A percentile compares a stretch with the other conserved stretches of the same genome.
phyloP scores from a whole-genome alignment of 2,113 vertebrate species.

The Xyrauchen texanus region DNA sequence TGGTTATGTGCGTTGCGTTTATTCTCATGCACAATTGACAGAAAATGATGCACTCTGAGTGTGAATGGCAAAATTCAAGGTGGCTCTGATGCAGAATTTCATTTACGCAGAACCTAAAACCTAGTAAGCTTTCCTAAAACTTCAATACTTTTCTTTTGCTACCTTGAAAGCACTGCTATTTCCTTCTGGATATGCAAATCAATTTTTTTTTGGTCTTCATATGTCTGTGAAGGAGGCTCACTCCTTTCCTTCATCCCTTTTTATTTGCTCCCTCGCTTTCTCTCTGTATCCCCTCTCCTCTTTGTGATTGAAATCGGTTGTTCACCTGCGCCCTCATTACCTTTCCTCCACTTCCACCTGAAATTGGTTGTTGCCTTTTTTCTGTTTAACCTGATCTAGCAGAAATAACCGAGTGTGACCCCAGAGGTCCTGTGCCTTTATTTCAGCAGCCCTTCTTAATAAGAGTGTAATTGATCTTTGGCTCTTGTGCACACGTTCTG shows the following conservation, averaged over 20 bases:
- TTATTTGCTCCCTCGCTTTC: conserved; percentile 43
- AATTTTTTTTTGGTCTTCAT: conserved; percentile 1
- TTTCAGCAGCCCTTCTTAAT: not conserved
- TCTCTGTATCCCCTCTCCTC: conserved; percentile 8
- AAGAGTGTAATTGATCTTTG: conserved; percentile 24
- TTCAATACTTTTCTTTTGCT: not conserved
- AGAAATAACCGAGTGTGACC: conserved; percentile 22
- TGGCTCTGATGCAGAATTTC: not conserved
- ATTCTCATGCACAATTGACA: not conserved
- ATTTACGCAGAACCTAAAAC: not conserved
- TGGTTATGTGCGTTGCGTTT: not conserved
- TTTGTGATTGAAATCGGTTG: not conserved
- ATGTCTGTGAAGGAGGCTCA: too few species aligned
- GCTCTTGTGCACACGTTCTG: not conserved
- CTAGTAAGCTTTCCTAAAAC: not conserved
- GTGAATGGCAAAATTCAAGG: not conserved
- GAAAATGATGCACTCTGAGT: too few species aligned
- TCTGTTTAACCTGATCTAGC: conserved; percentile 25
- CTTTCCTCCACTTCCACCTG: not conserved
- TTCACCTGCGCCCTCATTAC: conserved; percentile 9
- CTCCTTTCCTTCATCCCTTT: conserved; percentile 38
- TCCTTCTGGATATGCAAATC: not conserved
- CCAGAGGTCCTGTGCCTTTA: not conserved
- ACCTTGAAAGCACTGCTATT: conserved; percentile 6
- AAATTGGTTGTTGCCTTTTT: conserved; percentile 18